These are phyloP conservation scores for Sebastes diploproa DNA, from an alignment of 2,797 vertebrate species.

Conservation along the genomic window DNA sequence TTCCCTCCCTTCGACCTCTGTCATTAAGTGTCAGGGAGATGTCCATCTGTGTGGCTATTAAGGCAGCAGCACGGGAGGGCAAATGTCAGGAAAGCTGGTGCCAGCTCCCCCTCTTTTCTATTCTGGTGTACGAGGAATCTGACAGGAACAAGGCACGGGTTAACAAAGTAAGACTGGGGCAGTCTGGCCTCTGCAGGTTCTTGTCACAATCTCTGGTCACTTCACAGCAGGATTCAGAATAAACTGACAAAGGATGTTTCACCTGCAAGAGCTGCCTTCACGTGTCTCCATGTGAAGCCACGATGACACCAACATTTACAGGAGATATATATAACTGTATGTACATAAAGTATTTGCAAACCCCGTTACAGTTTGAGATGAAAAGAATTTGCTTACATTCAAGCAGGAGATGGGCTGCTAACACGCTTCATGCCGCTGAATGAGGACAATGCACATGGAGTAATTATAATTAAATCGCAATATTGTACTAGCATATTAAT, in stretches of 20 bases:
- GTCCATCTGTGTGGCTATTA: conserved; percentile 34
- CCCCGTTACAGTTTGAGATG: neutral
- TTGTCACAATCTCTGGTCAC: conserved; percentile 58
- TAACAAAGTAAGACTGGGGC: conserved; percentile 54
- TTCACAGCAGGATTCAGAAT: conserved; percentile 31
- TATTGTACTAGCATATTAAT: neutral
- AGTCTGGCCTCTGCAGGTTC: conserved; percentile 50
- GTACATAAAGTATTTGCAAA: neutral
- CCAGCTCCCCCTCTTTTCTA: conserved; percentile 46
- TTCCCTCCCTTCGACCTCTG: conserved; percentile 5
- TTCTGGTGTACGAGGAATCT: conserved; percentile 57
- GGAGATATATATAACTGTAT: neutral
- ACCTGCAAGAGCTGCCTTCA: conserved; percentile 29
- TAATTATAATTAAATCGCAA: neutral
- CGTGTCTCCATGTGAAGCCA: neutral
- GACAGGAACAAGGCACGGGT: conserved; percentile 69
- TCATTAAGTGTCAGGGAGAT: conserved; percentile 11
- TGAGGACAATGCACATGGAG: neutral
- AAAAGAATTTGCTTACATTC: neutral
- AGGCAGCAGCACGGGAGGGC: conserved; percentile 34
- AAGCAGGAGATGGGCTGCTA: neutral
- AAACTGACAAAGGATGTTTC: conserved; percentile 35
- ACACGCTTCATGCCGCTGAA: neutral
- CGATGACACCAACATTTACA: neutral
- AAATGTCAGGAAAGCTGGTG: conserved; percentile 73